Evolutionary conservation across 2,888 invertebrate genomes (phyloP).

Genomic region (Dicycla oo): DNA sequence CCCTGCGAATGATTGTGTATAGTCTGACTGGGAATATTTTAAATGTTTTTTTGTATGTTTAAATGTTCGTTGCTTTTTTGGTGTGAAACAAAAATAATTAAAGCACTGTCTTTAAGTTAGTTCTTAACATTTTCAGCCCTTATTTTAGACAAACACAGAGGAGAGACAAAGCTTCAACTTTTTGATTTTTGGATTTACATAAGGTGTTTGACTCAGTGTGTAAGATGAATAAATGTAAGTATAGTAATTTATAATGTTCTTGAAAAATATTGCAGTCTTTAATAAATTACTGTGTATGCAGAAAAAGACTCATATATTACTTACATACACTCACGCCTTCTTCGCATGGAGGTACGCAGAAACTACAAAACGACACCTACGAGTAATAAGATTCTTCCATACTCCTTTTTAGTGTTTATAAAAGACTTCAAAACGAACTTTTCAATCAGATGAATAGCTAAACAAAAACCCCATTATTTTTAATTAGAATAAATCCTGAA

Average conservation of each 20-base stretch:
- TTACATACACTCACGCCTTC: no score
- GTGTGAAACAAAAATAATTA: no score
- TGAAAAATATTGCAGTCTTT: not conserved
- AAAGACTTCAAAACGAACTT: not conserved
- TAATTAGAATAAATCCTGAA: not conserved
- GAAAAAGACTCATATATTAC: not conserved
- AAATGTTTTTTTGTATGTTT: not conserved
- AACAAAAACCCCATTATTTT: slow-evolving; percentile 1
- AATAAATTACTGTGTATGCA: not conserved
- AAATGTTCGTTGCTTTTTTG: not conserved
- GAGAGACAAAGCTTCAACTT: not conserved
- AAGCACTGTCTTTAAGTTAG: not conserved
- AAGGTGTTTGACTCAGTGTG: not conserved
- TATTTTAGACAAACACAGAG: not conserved
- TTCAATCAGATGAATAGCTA: not conserved
- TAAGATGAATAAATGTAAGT: not conserved
- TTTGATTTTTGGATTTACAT: not conserved
- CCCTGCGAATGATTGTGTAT: slow-evolving; percentile 35
- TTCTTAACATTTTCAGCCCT: not conserved
- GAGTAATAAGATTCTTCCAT: no score
- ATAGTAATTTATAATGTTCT: not conserved
- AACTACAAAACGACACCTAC: no score
- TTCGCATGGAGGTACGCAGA: no score
- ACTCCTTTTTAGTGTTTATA: not conserved
- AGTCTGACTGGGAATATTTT: slow-evolving; percentile 22